phyloP scores from a whole-genome alignment of 2,113 vertebrate species.

The Plotosus lineatus region DNA sequence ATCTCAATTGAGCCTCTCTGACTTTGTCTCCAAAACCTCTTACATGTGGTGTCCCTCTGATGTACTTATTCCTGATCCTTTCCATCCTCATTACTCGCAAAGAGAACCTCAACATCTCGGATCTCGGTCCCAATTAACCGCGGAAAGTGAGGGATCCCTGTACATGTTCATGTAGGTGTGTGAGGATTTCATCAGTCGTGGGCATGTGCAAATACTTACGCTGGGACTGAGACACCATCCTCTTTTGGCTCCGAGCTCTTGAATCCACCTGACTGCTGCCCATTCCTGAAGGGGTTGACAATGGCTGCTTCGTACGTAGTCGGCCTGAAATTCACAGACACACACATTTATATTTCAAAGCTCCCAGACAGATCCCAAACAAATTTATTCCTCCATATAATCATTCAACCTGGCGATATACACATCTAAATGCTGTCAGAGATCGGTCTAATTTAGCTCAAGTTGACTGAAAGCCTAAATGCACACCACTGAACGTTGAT shows the following conservation, averaged over 20 bases:
- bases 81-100: no score
- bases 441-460: no score
- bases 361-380: not conserved
- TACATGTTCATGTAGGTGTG: not conserved
- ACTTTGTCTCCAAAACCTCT: no score
- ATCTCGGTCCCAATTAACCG: no score
- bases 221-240: conserved; percentile 96
- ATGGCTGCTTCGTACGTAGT: conserved; percentile 81
- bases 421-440: not conserved
- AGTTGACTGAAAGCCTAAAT: not conserved
- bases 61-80: no score
- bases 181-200: not conserved
- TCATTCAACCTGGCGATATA: not conserved
- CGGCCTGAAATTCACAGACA: conserved; percentile 72
- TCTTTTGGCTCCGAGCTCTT: conserved; percentile 88
- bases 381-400: not conserved
- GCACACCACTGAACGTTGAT: not conserved
- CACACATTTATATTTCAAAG: not conserved
- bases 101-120: no score
- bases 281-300: conserved; percentile 76
- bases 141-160: no score
- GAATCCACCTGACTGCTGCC: conserved; percentile 86
- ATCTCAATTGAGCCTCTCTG: no score
- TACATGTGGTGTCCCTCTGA: no score
- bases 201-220: conserved; percentile 77